A percentile compares a stretch with the other conserved stretches of the same genome.
Conservation (phyloP, 2,113 vertebrate genomes). For the Gallinago undulata region DNA sequence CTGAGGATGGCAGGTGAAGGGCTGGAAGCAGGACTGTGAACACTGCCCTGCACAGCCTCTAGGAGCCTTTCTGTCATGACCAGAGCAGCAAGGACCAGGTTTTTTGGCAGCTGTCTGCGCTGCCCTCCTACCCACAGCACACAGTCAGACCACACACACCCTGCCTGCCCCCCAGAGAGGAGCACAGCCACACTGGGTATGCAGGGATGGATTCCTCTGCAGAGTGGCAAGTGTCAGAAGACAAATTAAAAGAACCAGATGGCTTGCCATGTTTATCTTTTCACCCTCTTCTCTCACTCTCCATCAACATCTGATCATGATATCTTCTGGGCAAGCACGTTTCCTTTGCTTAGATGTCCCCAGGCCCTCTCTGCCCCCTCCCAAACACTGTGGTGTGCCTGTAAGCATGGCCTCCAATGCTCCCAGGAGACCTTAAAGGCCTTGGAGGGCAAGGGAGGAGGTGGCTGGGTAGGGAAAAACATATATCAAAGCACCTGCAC, state of each 20-base stretch:
- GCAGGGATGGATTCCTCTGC: background rate
- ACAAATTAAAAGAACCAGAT: background rate
- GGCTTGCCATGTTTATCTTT: background rate
- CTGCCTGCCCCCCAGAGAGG: background rate
- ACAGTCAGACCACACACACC: background rate
- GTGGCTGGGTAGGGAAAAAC: background rate
- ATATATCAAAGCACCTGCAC: background rate
- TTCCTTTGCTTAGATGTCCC: background rate
- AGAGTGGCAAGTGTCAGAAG: background rate
- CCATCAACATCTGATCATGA: background rate
- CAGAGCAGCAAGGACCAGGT: background rate
- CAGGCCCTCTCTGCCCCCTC: background rate
- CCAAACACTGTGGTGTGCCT: too few species aligned
- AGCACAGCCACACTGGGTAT: fast-evolving
- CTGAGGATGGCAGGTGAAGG: background rate
- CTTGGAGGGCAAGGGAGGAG: too few species aligned
- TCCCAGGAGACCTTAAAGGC: background rate
- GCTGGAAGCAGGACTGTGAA: background rate
- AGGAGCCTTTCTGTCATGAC: fast-evolving
- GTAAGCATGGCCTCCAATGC: too few species aligned
- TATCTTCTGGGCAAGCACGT: background rate
- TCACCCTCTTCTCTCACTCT: background rate
- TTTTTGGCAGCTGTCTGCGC: background rate
- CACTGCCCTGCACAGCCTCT: background rate
- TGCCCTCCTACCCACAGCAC: background rate